phyloP scores from a whole-genome alignment of 2,113 vertebrate species.

The Girardinichthys multiradiatus region DNA sequence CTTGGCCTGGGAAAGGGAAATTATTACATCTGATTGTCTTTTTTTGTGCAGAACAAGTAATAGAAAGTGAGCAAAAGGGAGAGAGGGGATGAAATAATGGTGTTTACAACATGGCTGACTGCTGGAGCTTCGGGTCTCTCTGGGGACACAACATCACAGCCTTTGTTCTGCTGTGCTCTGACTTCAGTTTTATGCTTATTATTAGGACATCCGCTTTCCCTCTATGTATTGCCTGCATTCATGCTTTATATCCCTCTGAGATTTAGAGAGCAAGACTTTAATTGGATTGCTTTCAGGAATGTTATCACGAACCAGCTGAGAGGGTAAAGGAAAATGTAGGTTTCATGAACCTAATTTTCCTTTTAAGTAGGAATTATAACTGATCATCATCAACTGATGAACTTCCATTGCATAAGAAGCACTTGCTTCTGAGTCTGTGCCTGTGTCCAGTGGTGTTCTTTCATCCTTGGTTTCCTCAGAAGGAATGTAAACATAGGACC shows the following conservation, averaged over 20 bases:
- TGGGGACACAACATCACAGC: constrained; percentile 68
- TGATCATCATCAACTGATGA: constrained; percentile 13
- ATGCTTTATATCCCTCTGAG: constrained; percentile 43
- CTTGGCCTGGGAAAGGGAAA: constrained; percentile 43
- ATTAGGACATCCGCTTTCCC: constrained; percentile 60
- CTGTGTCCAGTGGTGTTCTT: constrained; percentile 82
- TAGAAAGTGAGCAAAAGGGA: constrained; percentile 55
- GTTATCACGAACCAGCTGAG: constrained; percentile 20
- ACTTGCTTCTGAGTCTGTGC: constrained; percentile 18
- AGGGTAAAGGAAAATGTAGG: constrained; percentile 17
- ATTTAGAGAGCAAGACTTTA: constrained; percentile 53
- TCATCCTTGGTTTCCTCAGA: constrained; percentile 90
- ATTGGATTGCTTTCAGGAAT: constrained; percentile 59
- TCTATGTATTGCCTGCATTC: constrained; percentile 48
- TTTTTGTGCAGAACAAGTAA: constrained; percentile 36
- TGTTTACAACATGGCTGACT: constrained; percentile 76
- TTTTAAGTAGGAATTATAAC: constrained; percentile 17
- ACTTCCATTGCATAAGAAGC: constrained; percentile 9
- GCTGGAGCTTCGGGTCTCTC: constrained; percentile 57
- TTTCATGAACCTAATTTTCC: constrained; percentile 1
- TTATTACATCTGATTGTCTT: constrained; percentile 57
- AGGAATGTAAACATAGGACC: constrained; percentile 94
- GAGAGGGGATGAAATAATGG: constrained; percentile 69
- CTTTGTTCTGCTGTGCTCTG: constrained; percentile 38
- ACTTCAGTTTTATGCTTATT: constrained; percentile 59